Evolutionary conservation across 1,140 invertebrate genomes (phyloP).

Genomic region (Euura saliciscinereae): DNA sequence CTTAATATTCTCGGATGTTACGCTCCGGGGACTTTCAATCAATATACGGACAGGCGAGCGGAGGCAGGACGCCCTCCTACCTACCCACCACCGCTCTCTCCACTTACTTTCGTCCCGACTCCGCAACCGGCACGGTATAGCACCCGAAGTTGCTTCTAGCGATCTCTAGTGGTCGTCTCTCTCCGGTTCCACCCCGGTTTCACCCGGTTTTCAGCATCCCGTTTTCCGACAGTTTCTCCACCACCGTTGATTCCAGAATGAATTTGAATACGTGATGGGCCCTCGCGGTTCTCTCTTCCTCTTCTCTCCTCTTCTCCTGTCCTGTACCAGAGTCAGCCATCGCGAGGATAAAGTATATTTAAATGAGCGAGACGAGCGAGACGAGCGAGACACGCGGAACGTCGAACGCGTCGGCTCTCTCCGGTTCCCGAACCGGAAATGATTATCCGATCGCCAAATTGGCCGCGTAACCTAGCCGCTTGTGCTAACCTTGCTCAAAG

Average conservation of each 20-base stretch:
- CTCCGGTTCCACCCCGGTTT: too few relatives aligned
- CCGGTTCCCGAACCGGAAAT: constrained; percentile 1
- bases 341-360: not conserved
- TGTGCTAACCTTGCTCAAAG: not conserved
- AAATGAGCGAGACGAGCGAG: not conserved
- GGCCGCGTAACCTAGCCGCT: not conserved
- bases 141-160: too few relatives aligned
- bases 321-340: not conserved
- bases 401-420: not conserved
- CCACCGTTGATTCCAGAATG: not conserved
- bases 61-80: too few relatives aligned
- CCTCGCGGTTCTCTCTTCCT: not conserved
- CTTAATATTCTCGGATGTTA: too few relatives aligned
- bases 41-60: too few relatives aligned
- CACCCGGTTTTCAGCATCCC: too few relatives aligned
- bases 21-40: too few relatives aligned
- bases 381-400: not conserved
- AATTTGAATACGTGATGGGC: constrained; percentile 7
- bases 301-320: not conserved
- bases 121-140: too few relatives aligned
- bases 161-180: too few relatives aligned
- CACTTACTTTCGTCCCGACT: too few relatives aligned
- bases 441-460: not conserved
- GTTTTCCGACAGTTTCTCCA: not conserved
- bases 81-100: too few relatives aligned